Conservation (phyloP, 2,113 vertebrate species). For the Tonatia bakeri region DNA sequence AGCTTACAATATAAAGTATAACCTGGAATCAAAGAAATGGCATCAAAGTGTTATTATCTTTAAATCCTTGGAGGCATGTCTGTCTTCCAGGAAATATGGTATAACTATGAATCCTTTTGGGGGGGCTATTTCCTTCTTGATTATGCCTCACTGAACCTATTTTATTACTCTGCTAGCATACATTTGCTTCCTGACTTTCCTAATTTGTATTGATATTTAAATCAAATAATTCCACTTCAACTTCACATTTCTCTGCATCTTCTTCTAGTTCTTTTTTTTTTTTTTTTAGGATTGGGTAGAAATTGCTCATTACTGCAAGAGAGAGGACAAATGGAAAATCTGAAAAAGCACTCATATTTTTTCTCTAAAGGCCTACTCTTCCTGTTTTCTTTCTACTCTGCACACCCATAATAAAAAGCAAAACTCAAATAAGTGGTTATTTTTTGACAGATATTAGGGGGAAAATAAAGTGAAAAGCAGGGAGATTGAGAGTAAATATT, state of each 20-base stretch:
- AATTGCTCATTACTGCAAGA: neutral
- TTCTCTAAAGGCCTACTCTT: neutral
- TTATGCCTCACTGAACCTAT: neutral
- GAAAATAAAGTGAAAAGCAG: neutral
- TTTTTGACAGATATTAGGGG: neutral
- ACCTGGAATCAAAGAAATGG: neutral
- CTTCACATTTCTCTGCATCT: neutral
- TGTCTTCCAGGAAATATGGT: neutral
- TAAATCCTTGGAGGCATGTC: neutral
- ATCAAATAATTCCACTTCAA: neutral
- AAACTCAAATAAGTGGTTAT: neutral
- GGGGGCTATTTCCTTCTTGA: neutral
- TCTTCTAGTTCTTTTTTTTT: neutral
- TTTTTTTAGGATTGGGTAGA: neutral
- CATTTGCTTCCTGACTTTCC: neutral
- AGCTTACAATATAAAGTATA: neutral
- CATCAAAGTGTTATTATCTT: neutral
- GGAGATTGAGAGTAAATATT: neutral
- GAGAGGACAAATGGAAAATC: neutral
- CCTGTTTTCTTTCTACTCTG: neutral
- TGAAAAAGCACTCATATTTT: neutral
- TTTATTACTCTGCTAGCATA: neutral
- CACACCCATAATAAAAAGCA: neutral
- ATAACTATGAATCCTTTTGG: neutral
- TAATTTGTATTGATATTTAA: constrained; percentile 22